These are phyloP conservation scores for Yponomeuta evonymella DNA, from an alignment of 2,888 invertebrate genomes.

Conservation along the genomic window DNA sequence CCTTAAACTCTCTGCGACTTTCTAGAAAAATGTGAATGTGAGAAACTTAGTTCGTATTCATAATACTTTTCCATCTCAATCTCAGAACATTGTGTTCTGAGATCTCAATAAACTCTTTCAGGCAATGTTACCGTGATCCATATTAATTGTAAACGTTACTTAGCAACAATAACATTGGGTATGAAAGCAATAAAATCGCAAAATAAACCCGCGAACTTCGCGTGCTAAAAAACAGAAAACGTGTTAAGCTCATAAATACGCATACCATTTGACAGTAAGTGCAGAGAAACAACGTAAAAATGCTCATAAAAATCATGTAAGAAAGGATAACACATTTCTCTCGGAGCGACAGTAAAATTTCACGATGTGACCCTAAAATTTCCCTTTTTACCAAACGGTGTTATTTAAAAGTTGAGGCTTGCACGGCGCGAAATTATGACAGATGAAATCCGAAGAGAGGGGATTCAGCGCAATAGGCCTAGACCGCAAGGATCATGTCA, in stretches of 20 bases:
- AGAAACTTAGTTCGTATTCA: no score
- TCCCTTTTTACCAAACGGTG: conserved; percentile 7
- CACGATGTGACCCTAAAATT: not conserved
- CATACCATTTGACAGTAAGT: conserved; percentile 35
- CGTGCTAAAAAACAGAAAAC: conserved; percentile 21
- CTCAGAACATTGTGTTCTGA: no score
- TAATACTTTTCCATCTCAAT: no score
- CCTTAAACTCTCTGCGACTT: no score
- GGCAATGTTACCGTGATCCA: no score
- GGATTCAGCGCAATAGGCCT: conserved; percentile 34
- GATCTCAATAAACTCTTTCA: no score
- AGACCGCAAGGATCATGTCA: not conserved
- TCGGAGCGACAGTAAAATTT: conserved; percentile 36
- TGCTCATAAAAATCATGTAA: conserved; percentile 34
- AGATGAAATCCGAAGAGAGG: conserved; percentile 53
- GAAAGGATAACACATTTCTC: conserved; percentile 24
- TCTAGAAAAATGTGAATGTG: no score
- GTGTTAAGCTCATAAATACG: conserved; percentile 42
- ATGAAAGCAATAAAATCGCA: no score
- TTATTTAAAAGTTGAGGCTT: conserved; percentile 16
- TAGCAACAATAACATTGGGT: no score
- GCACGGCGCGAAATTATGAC: conserved; percentile 49
- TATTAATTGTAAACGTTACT: no score
- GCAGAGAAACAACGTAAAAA: conserved; percentile 34
- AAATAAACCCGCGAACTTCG: no score